A percentile compares a stretch with the other conserved stretches of the same genome.
Conservation (phyloP, 2,888 invertebrate species). For the Sceliomorpha sp. region DNA sequence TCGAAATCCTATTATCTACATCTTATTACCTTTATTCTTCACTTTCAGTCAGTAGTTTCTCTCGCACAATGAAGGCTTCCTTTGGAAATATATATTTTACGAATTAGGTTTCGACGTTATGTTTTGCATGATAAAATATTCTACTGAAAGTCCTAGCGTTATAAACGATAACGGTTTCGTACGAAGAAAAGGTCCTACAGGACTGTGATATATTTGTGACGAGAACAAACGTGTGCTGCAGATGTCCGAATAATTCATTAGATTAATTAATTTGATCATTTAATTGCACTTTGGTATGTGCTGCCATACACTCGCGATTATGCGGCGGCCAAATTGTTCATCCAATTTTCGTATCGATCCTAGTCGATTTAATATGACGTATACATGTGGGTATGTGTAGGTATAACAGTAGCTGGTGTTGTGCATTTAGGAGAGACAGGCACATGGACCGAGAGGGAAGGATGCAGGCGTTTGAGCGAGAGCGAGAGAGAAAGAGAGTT, state of each 20-base stretch:
- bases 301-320: slow-evolving; percentile 36
- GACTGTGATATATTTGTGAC: slow-evolving; percentile 25
- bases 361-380: slow-evolving; percentile 49
- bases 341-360: slow-evolving; percentile 55
- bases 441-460: no score
- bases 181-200: no score
- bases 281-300: slow-evolving; percentile 45
- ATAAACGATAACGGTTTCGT: no score
- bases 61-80: no score
- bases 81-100: no score
- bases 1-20: no score
- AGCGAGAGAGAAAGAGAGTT: slow-evolving; percentile 1
- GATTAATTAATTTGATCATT: slow-evolving; percentile 60
- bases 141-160: no score
- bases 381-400: slow-evolving; percentile 14
- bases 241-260: slow-evolving; percentile 59
- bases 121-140: no score
- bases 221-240: slow-evolving; percentile 26
- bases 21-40: no score
- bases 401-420: slow-evolving; percentile 25
- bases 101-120: no score
- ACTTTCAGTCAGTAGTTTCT: no score
- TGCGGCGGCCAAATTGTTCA: slow-evolving; percentile 50
- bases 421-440: slow-evolving; percentile 31
- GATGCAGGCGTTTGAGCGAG: not conserved